Evolutionary conservation across 2,888 invertebrate genomes (phyloP), one percentile per base, ranked within the genome.

Genomic region (Sinodicranocentrus sp.): DNA sequence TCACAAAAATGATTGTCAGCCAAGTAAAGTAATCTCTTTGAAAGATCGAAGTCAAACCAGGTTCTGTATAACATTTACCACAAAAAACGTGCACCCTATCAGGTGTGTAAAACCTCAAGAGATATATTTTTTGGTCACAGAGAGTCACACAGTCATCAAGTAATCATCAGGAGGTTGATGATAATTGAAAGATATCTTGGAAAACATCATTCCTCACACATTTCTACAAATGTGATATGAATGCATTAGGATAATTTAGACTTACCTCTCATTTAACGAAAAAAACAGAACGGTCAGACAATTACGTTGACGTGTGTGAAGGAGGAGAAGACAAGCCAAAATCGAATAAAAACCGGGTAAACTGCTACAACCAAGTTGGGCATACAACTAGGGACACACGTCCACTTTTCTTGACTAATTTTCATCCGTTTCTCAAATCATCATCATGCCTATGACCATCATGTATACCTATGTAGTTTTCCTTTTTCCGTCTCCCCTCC

Each of bases 281-380:
- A 33, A n/a, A n/a, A 25, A 48, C 67, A 48, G 44, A 23, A 23
- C 43, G n/a, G 17, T 26, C 25, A 6, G n/a, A 70, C 33, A 33
- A 10, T 10, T 33, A 33, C 10, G 33, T 52, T 25, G 26, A 52
- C 15, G 52, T 33, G 28, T 17, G n/a, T n/a, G n/a, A n/a, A n/a
- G n/a, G n/a, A n/a, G n/a, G n/a, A n/a, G n/a, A n/a, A n/a, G n/a
- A n/a, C n/a, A n/a, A n/a, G n/a, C n/a, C n/a, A n/a, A n/a, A n/a
- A n/a, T n/a, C n/a, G n/a, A n/a, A n/a, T n/a, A 21, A 63, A 75
- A 75, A 75, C 73, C 61, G 59, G 73, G 73, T 75, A 63, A 75
- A 63, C 48, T 75, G 48, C 19, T 48, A 15, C n/a, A n/a, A n/a
- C n/a, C 19, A 21, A 54, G n/a, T n/a, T 1, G 33, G 8, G 19